Percentiles rank a stretch among this genome's conserved stretches.
phyloP scores from a whole-genome alignment of 2,797 vertebrate species.

The Sebastes steindachneri region DNA sequence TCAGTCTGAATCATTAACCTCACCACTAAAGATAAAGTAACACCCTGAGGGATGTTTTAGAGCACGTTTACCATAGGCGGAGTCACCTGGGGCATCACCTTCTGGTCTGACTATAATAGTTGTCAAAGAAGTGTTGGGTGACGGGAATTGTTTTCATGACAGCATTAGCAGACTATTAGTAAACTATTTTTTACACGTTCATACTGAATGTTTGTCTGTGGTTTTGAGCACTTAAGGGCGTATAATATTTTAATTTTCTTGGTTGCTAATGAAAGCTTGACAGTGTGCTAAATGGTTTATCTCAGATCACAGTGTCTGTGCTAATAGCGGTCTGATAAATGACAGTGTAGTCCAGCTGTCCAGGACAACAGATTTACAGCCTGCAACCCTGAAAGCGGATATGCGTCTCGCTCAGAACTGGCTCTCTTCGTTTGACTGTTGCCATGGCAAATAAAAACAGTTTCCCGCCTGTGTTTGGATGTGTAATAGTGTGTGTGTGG shows the following conservation, averaged over 20 bases:
- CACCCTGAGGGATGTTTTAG: not conserved
- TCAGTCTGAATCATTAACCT: not conserved
- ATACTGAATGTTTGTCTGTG: not conserved
- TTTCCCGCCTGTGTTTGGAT: conserved; percentile 47
- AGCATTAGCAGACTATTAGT: not conserved
- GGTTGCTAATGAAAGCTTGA: conserved; percentile 13
- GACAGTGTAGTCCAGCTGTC: conserved; percentile 58
- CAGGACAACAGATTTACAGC: conserved; percentile 56
- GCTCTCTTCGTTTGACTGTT: conserved; percentile 72
- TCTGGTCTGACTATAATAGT: not conserved
- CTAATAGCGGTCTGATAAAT: conserved; percentile 34
- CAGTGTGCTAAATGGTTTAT: conserved; percentile 17
- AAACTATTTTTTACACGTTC: not conserved
- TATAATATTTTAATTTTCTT: not conserved
- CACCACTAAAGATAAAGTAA: not conserved
- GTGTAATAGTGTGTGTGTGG: conserved; percentile 62
- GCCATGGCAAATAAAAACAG: conserved; percentile 77
- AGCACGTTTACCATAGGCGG: conserved; percentile 27
- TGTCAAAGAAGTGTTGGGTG: not conserved
- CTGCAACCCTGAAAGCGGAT: conserved; percentile 53
- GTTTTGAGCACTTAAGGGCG: not conserved
- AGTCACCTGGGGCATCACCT: not conserved
- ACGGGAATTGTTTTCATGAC: not conserved
- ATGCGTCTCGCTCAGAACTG: conserved; percentile 58
- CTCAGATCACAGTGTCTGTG: conserved; percentile 23